Evolutionary conservation across 2,113 vertebrate species (phyloP).

Genomic region (Tachysurus vachellii): DNA sequence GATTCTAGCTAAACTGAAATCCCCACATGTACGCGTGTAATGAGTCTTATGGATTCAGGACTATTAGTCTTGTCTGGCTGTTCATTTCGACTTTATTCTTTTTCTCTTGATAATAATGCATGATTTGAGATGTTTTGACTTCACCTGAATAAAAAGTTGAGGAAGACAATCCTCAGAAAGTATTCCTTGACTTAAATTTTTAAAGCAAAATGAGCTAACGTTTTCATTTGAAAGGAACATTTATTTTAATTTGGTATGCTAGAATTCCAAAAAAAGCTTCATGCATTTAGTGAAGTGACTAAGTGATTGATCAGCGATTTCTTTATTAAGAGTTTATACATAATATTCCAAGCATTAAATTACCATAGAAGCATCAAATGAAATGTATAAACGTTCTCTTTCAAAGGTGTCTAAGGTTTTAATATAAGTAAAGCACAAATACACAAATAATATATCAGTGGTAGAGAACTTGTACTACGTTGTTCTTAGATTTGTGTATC

Average conservation of each 20-base stretch:
- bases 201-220: neutral
- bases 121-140: conserved; percentile 41
- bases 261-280: neutral
- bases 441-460: neutral
- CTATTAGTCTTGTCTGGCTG: conserved; percentile 44
- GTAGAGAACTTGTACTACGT: neutral
- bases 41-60: conserved; percentile 50
- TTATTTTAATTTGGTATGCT: neutral
- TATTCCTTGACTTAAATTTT: neutral
- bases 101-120: conserved; percentile 50
- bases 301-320: neutral
- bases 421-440: neutral
- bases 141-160: neutral
- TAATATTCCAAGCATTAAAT: neutral
- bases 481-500: neutral
- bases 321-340: neutral
- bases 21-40: conserved; percentile 48
- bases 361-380: neutral
- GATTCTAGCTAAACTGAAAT: conserved; percentile 53
- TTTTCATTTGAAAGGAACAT: neutral
- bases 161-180: neutral
- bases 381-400: neutral
- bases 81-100: conserved; percentile 10
- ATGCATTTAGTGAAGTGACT: too few species aligned
- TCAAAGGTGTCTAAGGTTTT: neutral